A percentile compares a stretch with the other conserved stretches of the same genome.
phyloP scores from a whole-genome alignment of 2,888 invertebrate genomes.

The Drosophila fulvimacula region DNA sequence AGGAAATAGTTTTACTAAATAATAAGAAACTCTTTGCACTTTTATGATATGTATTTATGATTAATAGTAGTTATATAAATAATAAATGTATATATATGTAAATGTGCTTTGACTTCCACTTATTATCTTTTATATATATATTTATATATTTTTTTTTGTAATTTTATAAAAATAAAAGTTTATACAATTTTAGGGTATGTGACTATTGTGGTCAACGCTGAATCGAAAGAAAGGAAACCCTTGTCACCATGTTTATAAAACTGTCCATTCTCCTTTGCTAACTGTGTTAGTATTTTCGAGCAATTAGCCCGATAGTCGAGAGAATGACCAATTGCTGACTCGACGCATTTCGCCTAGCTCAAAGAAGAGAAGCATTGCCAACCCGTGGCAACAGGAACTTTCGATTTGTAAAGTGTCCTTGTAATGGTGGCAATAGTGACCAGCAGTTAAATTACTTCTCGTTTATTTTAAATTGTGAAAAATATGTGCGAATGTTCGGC shows the following conservation, averaged over 20 bases:
- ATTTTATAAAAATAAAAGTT: too few relatives aligned
- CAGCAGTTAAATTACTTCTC: constrained; percentile 79
- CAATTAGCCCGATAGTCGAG: constrained; percentile 20
- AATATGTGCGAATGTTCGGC: constrained; percentile 73
- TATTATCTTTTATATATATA: too few relatives aligned
- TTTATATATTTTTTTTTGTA: too few relatives aligned
- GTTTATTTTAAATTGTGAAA: constrained; percentile 79
- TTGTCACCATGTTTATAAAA: neutral
- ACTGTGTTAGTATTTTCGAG: constrained; percentile 11
- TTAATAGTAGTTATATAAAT: too few relatives aligned
- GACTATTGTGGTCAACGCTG: neutral
- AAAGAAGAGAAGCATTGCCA: neutral
- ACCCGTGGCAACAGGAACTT: constrained; percentile 54
- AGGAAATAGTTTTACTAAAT: too few relatives aligned
- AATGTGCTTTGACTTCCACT: too few relatives aligned
- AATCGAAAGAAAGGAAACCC: neutral
- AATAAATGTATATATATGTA: too few relatives aligned
- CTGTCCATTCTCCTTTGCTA: neutral
- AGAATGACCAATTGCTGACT: constrained; percentile 69
- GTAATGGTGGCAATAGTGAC: constrained; percentile 44
- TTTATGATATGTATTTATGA: too few relatives aligned
- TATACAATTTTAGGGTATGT: too few relatives aligned
- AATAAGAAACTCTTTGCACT: too few relatives aligned
- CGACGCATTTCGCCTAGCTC: constrained; percentile 52
- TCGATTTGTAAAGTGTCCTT: constrained; percentile 42